Conservation (phyloP, 1,140 invertebrate species). For the Camponotus pennsylvanicus region DNA sequence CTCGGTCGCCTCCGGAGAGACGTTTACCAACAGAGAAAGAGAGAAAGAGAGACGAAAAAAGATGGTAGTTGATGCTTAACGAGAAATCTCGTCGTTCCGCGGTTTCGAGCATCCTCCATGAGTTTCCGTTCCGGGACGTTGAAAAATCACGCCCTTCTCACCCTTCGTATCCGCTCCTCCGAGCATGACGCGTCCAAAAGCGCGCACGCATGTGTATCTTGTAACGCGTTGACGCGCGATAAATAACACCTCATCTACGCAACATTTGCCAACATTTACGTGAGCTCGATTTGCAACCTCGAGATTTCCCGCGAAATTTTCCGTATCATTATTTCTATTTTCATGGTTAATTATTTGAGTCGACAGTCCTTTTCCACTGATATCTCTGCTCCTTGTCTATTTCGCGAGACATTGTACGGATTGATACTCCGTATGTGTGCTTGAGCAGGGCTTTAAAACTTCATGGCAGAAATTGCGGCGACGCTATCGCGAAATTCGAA, state of each 20-base stretch:
- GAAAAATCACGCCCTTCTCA: constrained; percentile 71
- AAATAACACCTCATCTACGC: constrained; percentile 40
- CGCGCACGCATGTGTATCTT: constrained; percentile 11
- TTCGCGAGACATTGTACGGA: constrained; percentile 12
- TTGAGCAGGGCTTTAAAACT: constrained; percentile 37
- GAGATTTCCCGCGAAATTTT: constrained; percentile 14
- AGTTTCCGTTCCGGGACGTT: constrained; percentile 70
- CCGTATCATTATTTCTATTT: not conserved
- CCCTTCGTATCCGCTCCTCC: constrained; percentile 5
- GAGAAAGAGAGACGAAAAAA: constrained; percentile 20
- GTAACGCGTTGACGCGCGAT: not conserved
- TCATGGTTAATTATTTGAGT: not conserved
- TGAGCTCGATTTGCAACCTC: not conserved
- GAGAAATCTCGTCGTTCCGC: constrained; percentile 30
- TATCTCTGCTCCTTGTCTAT: not conserved
- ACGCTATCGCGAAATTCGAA: constrained; percentile 40
- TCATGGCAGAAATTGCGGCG: constrained; percentile 49
- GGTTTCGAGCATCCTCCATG: constrained; percentile 66
- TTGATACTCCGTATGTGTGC: constrained; percentile 19
- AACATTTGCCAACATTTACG: constrained; percentile 11
- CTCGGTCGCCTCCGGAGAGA: not conserved
- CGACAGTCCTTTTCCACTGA: no score
- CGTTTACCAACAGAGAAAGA: constrained; percentile 3
- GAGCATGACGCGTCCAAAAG: constrained; percentile 60
- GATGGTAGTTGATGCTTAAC: constrained; percentile 46